phyloP scores from a whole-genome alignment of 2,797 vertebrate species.

The Enteromius radiatus region DNA sequence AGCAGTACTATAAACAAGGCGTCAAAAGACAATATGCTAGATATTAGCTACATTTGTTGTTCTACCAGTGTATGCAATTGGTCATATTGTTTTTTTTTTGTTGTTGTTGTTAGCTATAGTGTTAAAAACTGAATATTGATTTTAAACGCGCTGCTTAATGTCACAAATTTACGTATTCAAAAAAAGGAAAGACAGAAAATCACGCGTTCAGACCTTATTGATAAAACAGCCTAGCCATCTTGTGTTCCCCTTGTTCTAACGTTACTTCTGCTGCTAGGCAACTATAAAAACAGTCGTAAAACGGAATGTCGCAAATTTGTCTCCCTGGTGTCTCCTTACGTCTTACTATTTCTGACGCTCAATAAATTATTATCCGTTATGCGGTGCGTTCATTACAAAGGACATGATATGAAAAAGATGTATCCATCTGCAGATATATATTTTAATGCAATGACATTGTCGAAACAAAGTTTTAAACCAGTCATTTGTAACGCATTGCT shows the following conservation, averaged over 20 bases:
- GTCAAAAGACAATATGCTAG: neutral
- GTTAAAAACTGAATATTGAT: neutral
- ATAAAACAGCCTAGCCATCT: slow-evolving; percentile 20
- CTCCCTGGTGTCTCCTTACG: slow-evolving; percentile 20
- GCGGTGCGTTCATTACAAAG: neutral
- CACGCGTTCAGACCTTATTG: slow-evolving; percentile 23
- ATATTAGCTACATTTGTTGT: neutral
- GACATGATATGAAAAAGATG: neutral
- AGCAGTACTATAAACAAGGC: neutral
- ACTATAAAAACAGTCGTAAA: slow-evolving; percentile 69
- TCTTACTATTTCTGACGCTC: neutral
- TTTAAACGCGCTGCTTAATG: neutral
- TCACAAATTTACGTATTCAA: neutral
- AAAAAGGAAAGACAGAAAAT: neutral
- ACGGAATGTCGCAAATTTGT: neutral
- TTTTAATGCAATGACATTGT: neutral
- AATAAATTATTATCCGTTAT: neutral
- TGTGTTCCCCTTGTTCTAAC: slow-evolving; percentile 17
- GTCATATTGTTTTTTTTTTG: neutral
- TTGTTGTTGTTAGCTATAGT: neutral
- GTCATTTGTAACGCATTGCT: neutral
- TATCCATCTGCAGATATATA: neutral
- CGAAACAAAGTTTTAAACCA: neutral
- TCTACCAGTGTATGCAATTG: neutral
- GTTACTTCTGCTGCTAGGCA: slow-evolving; percentile 77